Percentiles rank a stretch among this genome's conserved stretches.
Evolutionary conservation across 1,140 invertebrate species (phyloP).

Genomic region (Drosophila funebris): DNA sequence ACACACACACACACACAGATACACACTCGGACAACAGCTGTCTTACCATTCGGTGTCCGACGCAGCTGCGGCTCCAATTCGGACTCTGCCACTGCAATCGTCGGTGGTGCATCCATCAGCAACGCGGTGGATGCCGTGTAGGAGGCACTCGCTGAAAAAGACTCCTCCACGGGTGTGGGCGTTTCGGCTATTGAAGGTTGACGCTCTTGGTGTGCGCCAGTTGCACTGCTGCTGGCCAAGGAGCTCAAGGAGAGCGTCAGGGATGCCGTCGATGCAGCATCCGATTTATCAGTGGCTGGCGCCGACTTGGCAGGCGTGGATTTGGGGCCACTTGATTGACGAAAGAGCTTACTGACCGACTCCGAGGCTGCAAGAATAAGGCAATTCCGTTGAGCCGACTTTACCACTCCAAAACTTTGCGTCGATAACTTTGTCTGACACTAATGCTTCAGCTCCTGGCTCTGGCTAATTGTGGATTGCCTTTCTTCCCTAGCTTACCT

Average conservation of each 20-base stretch:
- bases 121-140: constrained; percentile 73
- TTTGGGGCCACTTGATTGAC: constrained; percentile 69
- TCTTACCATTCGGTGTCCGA: constrained; percentile 67
- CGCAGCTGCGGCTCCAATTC: constrained; percentile 49
- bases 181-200: constrained; percentile 64
- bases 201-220: constrained; percentile 38
- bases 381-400: constrained; percentile 45
- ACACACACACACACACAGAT: background rate
- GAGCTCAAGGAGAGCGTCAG: constrained; percentile 74
- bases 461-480: constrained; percentile 68
- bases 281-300: constrained; percentile 58
- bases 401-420: constrained; percentile 42
- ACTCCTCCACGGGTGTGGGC: constrained; percentile 64
- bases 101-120: constrained; percentile 58
- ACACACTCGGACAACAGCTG: background rate
- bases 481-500: constrained; percentile 19
- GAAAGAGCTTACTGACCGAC: constrained; percentile 83
- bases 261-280: constrained; percentile 64
- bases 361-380: constrained; percentile 70
- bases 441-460: constrained; percentile 65
- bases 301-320: constrained; percentile 60
- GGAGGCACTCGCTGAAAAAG: constrained; percentile 58
- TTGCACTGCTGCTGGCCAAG: constrained; percentile 59
- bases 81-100: constrained; percentile 4
- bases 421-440: constrained; percentile 68